These are phyloP conservation scores for Hylaeus anthracinus DNA, from an alignment of 1,140 invertebrate species.

Conservation along the genomic window DNA sequence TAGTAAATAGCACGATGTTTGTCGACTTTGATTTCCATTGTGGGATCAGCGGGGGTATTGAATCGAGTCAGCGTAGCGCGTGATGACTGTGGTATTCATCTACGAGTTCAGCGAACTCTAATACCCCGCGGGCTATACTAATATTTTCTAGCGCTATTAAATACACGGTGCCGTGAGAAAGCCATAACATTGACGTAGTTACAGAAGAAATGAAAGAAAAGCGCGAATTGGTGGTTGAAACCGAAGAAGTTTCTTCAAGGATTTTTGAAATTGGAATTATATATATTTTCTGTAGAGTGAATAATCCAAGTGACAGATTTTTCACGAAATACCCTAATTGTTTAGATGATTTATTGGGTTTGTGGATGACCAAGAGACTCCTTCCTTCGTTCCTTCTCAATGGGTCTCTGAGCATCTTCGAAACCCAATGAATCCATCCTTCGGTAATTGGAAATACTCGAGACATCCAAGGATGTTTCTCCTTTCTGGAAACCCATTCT, in stretches of 20 bases:
- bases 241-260: too few species aligned
- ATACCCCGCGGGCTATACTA: neutral
- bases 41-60: slow-evolving; percentile 26
- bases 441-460: slow-evolving; percentile 46
- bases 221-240: too few species aligned
- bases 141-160: neutral
- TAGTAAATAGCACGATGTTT: slow-evolving; percentile 38
- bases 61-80: neutral
- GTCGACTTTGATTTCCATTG: slow-evolving; percentile 43
- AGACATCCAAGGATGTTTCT: slow-evolving; percentile 3
- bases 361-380: slow-evolving; percentile 12
- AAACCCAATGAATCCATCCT: slow-evolving; percentile 57
- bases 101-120: neutral
- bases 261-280: too few species aligned
- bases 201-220: neutral
- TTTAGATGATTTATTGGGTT: neutral
- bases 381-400: slow-evolving; percentile 1
- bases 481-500: slow-evolving; percentile 33
- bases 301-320: neutral
- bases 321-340: too few species aligned
- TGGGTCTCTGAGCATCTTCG: slow-evolving; percentile 33
- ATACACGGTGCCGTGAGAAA: neutral
- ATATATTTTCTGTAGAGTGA: neutral
- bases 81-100: neutral
- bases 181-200: neutral